Evolutionary conservation across 2,888 invertebrate species (phyloP), one percentile per base, ranked within the genome.

Genomic region (Bugulina stolonifera): DNA sequence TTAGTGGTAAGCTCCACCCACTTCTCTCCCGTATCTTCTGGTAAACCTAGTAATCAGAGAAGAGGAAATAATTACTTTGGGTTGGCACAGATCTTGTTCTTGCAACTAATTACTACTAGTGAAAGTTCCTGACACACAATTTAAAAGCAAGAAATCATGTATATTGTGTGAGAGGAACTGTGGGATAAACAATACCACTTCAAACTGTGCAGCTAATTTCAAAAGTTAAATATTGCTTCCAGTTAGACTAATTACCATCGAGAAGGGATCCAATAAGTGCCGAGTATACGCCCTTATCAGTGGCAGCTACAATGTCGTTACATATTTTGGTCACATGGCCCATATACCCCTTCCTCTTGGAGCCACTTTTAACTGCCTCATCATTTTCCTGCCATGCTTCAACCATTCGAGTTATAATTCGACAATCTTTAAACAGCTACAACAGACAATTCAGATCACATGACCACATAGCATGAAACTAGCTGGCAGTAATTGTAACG

Each of bases 341-440:
- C 89, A 89, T 89, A 83, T 88, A 88, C 14, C 88, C 89, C 76
- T 84, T 81, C 76, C 88, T 83, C 43, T 83, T 79, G 5, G 29
- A 64, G 3, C 64, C 64, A 29, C 29, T 5, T 5, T 14, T 5
- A 27, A 64, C 64, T 14, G 64, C 64, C n/a, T 25, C 64, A 3
- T 90, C 89, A 84, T 93, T 93, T 77, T 90, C 89, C 79, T 91
- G 89, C 89, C 91, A 94, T 71, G 90, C 91, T 77, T 91, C 90
- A 83, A 94, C 87, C 79, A 94, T 89, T 83, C 90, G 89, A 78
- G 91, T 89, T 77, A 93, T 86, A 82, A 94, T 87, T 80, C 90
- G 90, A 85, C 92, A 92, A 82, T 93, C 90, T 79, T 89, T 86
- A 83, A 93, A 88, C 81, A 93, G 87, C 92, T 93, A 86, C 1